Evolutionary conservation across 2,113 vertebrate species (phyloP).

Genomic region (Ifrita kowaldi): DNA sequence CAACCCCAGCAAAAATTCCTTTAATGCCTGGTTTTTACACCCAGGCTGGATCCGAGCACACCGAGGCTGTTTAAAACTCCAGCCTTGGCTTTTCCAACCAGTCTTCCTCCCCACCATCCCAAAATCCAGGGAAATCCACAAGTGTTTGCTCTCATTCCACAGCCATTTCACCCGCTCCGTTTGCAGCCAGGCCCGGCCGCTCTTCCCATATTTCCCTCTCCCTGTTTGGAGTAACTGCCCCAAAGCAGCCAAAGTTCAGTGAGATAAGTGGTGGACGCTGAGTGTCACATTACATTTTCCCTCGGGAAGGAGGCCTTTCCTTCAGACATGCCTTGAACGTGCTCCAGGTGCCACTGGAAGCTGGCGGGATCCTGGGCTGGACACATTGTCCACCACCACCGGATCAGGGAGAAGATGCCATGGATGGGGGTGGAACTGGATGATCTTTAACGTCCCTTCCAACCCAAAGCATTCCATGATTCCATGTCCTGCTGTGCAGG

Average conservation of each 20-base stretch:
- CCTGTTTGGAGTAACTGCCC: not conserved
- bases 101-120: not conserved
- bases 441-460: not conserved
- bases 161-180: accelerated
- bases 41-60: not conserved
- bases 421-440: not conserved
- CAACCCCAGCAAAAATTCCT: not conserved
- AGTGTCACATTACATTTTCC: not conserved
- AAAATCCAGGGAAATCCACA: not conserved
- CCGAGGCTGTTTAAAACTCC: not conserved
- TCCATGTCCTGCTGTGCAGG: accelerated
- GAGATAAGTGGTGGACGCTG: not conserved
- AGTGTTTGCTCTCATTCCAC: accelerated
- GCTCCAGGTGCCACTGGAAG: not conserved
- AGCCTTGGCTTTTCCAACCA: not conserved
- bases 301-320: not conserved
- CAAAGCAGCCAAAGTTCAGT: slow-evolving; percentile 8
- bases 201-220: not conserved
- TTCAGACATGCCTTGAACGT: accelerated
- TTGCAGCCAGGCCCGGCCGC: not conserved
- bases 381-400: accelerated
- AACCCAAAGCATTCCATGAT: not conserved
- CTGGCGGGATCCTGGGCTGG: accelerated
- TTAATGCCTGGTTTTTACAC: not conserved
- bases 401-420: not conserved